These are phyloP conservation scores for Zelostemma sp. DNA, from an alignment of 1,140 invertebrate species.

Conservation along the genomic window DNA sequence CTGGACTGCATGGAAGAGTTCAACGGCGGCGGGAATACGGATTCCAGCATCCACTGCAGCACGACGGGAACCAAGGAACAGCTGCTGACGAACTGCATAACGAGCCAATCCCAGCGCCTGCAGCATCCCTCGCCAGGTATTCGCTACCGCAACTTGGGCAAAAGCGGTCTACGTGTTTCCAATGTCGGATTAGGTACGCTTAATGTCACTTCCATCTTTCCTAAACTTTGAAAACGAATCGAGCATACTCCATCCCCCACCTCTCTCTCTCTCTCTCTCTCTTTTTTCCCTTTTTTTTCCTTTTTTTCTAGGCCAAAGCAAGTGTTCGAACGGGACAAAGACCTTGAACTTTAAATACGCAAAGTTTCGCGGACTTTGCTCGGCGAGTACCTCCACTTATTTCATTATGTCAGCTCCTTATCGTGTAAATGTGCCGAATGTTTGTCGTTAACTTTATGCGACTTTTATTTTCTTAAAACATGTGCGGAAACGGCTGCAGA, in stretches of 20 bases:
- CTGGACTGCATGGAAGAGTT: constrained; percentile 95
- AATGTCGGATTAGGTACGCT: constrained; percentile 87
- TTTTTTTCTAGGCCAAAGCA: constrained; percentile 28
- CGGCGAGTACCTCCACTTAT: constrained; percentile 33
- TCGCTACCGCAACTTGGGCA: constrained; percentile 91
- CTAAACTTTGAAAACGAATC: constrained; percentile 12
- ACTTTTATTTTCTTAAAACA: too few relatives aligned
- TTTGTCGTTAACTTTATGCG: constrained; percentile 23
- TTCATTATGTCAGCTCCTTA: constrained; percentile 21
- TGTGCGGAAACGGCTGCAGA: constrained; percentile 24
- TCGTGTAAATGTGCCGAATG: constrained; percentile 41
- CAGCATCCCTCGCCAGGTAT: constrained; percentile 79
- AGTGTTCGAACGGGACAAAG: constrained; percentile 18
- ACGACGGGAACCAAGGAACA: constrained; percentile 69
- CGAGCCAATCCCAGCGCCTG: constrained; percentile 65
- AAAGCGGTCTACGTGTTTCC: constrained; percentile 91
- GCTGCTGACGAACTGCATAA: constrained; percentile 66
- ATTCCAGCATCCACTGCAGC: constrained; percentile 63
- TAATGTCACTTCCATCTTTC: constrained; percentile 46
- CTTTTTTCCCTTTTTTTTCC: too few relatives aligned
- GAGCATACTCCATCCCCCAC: too few relatives aligned
- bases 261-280: too few relatives aligned
- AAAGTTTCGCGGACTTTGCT: constrained; percentile 25
- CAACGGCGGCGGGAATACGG: constrained; percentile 72
- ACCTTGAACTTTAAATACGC: constrained; percentile 13